phyloP scores from a whole-genome alignment of 2,888 invertebrate species.

The Pseudanteris insignis region DNA sequence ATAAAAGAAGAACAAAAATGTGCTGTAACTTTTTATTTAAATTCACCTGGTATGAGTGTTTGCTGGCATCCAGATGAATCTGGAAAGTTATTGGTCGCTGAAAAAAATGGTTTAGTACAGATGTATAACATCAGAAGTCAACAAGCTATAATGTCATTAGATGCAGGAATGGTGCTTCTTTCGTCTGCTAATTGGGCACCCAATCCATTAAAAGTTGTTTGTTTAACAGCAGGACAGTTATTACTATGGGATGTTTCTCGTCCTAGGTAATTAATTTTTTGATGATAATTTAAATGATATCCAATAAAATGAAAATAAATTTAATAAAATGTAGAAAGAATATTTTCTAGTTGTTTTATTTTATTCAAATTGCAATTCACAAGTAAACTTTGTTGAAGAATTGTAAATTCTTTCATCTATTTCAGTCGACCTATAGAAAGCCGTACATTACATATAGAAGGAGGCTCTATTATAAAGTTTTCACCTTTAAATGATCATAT shows the following conservation, averaged over 20 bases:
- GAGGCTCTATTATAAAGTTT: slow-evolving; percentile 72
- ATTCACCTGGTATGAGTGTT: slow-evolving; percentile 74
- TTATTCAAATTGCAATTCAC: too few relatives aligned
- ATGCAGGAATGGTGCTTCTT: slow-evolving; percentile 72
- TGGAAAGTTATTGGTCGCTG: slow-evolving; percentile 78
- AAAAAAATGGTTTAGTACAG: slow-evolving; percentile 78
- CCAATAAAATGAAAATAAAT: neutral
- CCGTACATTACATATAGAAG: slow-evolving; percentile 72
- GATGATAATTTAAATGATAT: neutral
- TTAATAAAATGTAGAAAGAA: neutral
- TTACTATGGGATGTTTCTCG: slow-evolving; percentile 75
- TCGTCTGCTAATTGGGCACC: slow-evolving; percentile 78
- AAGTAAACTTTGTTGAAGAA: too few relatives aligned
- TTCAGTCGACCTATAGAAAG: slow-evolving; percentile 71
- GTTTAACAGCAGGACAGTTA: slow-evolving; percentile 74
- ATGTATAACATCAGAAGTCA: slow-evolving; percentile 77
- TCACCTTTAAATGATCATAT: slow-evolving; percentile 73
- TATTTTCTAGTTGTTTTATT: too few relatives aligned
- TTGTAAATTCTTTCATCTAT: too few relatives aligned
- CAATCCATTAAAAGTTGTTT: slow-evolving; percentile 72
- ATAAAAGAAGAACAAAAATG: slow-evolving; percentile 68
- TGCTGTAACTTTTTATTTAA: slow-evolving; percentile 71
- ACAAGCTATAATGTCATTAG: slow-evolving; percentile 74
- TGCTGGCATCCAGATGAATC: slow-evolving; percentile 77
- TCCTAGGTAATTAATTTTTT: slow-evolving; percentile 69